Evolutionary conservation across 2,888 invertebrate species (phyloP).

Genomic region (Hemistola chrysoprasaria): DNA sequence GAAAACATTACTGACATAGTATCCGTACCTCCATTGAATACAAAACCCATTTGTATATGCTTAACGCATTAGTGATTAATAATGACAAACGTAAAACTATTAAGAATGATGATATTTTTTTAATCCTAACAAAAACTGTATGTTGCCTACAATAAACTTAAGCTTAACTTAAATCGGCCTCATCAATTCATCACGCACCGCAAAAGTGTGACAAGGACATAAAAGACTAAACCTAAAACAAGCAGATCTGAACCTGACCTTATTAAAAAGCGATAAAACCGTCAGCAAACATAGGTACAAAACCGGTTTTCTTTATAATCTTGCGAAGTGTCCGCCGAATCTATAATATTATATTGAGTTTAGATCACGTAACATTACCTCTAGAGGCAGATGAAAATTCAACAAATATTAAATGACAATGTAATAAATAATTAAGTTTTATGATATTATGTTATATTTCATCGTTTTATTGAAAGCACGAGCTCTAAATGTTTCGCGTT

Average conservation of each 20-base stretch:
- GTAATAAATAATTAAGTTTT: no score
- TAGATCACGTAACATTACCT: no score
- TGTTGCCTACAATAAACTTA: no score
- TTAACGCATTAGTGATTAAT: no score
- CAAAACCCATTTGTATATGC: no score
- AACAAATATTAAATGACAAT: slow-evolving; percentile 6
- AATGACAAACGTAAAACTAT: no score
- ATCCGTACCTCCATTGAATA: no score
- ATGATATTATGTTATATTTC: slow-evolving; percentile 4
- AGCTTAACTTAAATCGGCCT: no score
- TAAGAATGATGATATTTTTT: no score
- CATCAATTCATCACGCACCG: slow-evolving; percentile 13
- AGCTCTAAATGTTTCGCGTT: slow-evolving; percentile 5
- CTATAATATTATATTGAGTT: slow-evolving; percentile 4
- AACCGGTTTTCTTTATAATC: slow-evolving; percentile 18
- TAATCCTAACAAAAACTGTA: no score
- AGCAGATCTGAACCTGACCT: slow-evolving; percentile 33
- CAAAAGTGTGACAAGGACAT: slow-evolving; percentile 38
- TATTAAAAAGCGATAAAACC: slow-evolving; percentile 39
- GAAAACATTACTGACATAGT: no score
- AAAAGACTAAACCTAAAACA: slow-evolving; percentile 13
- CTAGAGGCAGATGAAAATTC: slow-evolving; percentile 2
- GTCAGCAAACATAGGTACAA: slow-evolving; percentile 25
- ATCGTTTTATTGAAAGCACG: slow-evolving; percentile 7
- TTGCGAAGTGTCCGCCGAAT: slow-evolving; percentile 4